Evolutionary conservation across 2,888 invertebrate genomes (phyloP).

Genomic region (Hypomecis atomaria): DNA sequence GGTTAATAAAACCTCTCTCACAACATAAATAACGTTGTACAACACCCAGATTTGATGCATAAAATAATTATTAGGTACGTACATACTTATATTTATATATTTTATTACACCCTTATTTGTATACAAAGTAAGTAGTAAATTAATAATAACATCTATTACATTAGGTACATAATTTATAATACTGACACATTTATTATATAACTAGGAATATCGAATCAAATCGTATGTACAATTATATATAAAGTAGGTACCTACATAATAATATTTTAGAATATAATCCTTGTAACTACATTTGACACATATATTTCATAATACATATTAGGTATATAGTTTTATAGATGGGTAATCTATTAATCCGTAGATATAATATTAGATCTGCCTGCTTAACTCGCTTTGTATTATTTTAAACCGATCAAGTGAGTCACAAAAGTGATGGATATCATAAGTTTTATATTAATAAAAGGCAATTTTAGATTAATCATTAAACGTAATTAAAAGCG

Average conservation of each 20-base stretch:
- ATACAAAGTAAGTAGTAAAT: slow-evolving; percentile 60
- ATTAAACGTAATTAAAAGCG: slow-evolving; percentile 50
- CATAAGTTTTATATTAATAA: slow-evolving; percentile 50
- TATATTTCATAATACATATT: slow-evolving; percentile 42
- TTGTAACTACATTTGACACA: slow-evolving; percentile 63
- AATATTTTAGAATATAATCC: slow-evolving; percentile 75
- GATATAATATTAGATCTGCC: slow-evolving; percentile 42
- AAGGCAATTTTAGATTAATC: slow-evolving; percentile 53
- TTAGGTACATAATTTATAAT: slow-evolving; percentile 45
- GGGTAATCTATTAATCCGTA: slow-evolving; percentile 28
- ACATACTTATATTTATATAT: slow-evolving; percentile 52
- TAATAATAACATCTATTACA: slow-evolving; percentile 51
- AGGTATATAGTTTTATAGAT: slow-evolving; percentile 42
- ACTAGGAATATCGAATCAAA: slow-evolving; percentile 64
- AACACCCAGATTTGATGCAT: slow-evolving; percentile 67
- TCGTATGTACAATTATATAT: slow-evolving; percentile 71
- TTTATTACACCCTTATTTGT: slow-evolving; percentile 58
- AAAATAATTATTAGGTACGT: slow-evolving; percentile 51
- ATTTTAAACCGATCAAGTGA: slow-evolving; percentile 39
- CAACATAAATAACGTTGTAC: slow-evolving; percentile 77
- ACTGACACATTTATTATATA: slow-evolving; percentile 68
- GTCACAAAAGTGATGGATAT: slow-evolving; percentile 61
- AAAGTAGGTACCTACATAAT: slow-evolving; percentile 48
- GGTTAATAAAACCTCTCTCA: slow-evolving; percentile 74
- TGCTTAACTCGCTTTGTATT: slow-evolving; percentile 53